Percentiles rank a stretch among this genome's conserved stretches.
Evolutionary conservation across 2,797 vertebrate genomes (phyloP).

Genomic region (Vultur gryphus): DNA sequence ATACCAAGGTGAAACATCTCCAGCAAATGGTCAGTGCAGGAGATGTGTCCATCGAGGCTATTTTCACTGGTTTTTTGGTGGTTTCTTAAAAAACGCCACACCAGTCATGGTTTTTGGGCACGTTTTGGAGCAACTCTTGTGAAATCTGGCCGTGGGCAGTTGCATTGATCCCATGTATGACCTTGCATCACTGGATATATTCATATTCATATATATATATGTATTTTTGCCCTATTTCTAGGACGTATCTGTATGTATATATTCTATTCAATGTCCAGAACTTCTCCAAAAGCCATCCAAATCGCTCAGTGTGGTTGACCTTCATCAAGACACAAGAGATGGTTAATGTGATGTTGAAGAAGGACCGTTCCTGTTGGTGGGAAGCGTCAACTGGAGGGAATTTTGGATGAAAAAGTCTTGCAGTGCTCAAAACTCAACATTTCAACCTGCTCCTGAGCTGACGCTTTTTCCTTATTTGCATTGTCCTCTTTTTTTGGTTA

Average conservation of each 20-base stretch:
- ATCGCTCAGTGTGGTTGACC: neutral
- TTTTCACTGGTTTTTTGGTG: neutral
- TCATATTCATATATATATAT: neutral
- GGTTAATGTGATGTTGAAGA: neutral
- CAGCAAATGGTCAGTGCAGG: neutral
- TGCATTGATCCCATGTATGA: neutral
- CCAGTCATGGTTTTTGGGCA: fast-evolving
- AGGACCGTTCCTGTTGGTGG: neutral
- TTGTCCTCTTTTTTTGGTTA: neutral
- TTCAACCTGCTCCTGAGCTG: neutral
- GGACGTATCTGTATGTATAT: fast-evolving
- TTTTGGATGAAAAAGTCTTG: neutral
- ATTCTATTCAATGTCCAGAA: neutral
- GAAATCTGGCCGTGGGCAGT: neutral
- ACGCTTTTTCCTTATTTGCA: fast-evolving
- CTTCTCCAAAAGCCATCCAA: neutral
- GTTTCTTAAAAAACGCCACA: neutral
- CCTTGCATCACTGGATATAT: neutral
- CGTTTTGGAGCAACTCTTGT: neutral
- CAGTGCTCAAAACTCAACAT: neutral
- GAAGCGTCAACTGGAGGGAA: neutral
- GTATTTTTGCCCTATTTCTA: neutral
- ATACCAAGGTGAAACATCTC: neutral
- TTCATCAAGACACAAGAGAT: neutral
- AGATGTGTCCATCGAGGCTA: neutral